phyloP scores from a whole-genome alignment of 2,797 vertebrate genomes.

The Poeciliopsis presidionis region DNA sequence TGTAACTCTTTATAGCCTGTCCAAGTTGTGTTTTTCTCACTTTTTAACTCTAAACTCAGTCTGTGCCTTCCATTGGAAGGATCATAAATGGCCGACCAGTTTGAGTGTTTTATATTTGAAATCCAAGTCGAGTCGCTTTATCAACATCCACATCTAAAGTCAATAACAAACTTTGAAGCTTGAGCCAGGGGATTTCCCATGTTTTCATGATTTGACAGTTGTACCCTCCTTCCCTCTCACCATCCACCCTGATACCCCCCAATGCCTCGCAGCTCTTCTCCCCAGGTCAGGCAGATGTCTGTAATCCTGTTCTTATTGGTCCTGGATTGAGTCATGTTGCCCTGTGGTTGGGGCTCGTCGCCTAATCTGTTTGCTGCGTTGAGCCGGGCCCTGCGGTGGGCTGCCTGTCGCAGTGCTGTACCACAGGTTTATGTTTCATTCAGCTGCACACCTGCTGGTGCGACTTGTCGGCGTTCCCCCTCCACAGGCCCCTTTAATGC shows the following conservation, averaged over 20 bases:
- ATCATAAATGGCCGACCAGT: constrained; percentile 38
- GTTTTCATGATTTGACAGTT: constrained; percentile 65
- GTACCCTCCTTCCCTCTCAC: constrained; percentile 43
- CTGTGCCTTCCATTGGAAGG: constrained; percentile 34
- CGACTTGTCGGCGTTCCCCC: constrained; percentile 66
- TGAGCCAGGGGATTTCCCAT: constrained; percentile 71
- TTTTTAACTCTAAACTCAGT: constrained; percentile 1
- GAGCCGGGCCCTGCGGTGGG: constrained; percentile 61
- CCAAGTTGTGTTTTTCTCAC: constrained; percentile 8
- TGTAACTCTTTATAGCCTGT: constrained; percentile 2
- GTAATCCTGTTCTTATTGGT: constrained; percentile 68
- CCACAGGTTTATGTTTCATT: constrained; percentile 77
- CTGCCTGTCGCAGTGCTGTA: constrained; percentile 50
- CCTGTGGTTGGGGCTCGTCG: constrained; percentile 48
- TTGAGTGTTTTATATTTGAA: constrained; percentile 39
- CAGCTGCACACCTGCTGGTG: constrained; percentile 78
- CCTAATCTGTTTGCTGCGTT: constrained; percentile 56
- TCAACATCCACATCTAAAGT: constrained; percentile 68
- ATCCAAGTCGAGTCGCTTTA: constrained; percentile 30
- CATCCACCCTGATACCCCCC: not conserved
- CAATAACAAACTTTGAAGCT: constrained; percentile 67
- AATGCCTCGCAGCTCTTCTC: constrained; percentile 34
- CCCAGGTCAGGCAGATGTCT: constrained; percentile 66
- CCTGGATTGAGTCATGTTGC: constrained; percentile 58
- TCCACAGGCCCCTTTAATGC: constrained; percentile 68